Evolutionary conservation across 1,140 invertebrate species (phyloP).

Genomic region (Drosophila ohnishii): DNA sequence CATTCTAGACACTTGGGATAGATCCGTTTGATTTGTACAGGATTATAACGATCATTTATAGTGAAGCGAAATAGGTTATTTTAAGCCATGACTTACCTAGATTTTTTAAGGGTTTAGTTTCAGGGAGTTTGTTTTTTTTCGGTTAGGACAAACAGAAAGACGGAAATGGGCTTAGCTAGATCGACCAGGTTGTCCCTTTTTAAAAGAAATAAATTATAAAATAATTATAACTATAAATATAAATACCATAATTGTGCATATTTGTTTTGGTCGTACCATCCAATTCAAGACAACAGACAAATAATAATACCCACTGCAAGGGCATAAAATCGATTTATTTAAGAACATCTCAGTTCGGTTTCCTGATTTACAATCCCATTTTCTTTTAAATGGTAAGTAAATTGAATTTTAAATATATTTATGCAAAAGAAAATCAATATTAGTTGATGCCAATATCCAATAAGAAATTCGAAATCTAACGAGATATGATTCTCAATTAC

Average conservation of each 20-base stretch:
- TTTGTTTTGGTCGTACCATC: no score
- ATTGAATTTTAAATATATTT: neutral
- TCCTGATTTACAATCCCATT: neutral
- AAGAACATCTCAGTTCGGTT: neutral
- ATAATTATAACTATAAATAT: neutral
- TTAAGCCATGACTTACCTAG: no score
- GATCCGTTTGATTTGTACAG: no score
- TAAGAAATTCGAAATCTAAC: neutral
- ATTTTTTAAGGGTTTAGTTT: no score
- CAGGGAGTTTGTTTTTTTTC: no score
- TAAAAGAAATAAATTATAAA: neutral
- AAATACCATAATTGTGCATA: neutral
- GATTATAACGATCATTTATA: no score
- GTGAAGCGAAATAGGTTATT: no score
- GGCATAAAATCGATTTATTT: neutral
- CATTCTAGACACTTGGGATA: no score
- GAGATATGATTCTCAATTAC: neutral
- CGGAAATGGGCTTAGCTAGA: neutral
- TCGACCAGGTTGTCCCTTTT: neutral
- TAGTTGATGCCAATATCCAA: no score
- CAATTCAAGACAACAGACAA: slow-evolving; percentile 3
- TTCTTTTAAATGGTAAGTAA: neutral
- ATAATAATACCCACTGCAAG: slow-evolving; percentile 17
- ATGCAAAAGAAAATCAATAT: neutral
- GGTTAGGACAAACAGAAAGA: neutral